Base-by-base conservation (phyloP, 2,797 vertebrate genomes). In the Esox lucius region DNA sequence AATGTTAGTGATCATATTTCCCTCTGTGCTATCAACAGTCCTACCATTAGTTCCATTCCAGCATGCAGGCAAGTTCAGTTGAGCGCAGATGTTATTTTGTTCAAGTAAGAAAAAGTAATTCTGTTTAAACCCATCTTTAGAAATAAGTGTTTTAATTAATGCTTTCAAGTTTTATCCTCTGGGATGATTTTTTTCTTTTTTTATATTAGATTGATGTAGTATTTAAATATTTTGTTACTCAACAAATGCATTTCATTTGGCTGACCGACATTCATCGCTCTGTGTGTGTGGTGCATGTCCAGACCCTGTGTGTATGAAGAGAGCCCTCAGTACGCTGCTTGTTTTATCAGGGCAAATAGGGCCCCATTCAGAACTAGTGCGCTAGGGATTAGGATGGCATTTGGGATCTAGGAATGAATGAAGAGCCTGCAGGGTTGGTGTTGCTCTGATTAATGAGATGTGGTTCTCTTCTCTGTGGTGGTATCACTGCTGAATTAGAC, bases 401-500 rank as follows among this genome's bases (percentile, higher is more conserved):
- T 26, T 26, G 3, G 56, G 56, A 61, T 6, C 19, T 83, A 85
- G 89, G 87, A 89, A 89, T 91, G 83, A 85, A 84, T 73, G 78
- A 75, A 9, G 42, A 75, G 83, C 46, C 82, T 82, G 73, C 70
- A 67, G 73, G 83, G 75, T 80, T 53, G 16, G 28, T 42, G 75
- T 75, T 77, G 74, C 26, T 59, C 79, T 91, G 91, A 90, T 91
- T 91, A 89, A 92, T 89, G 87, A 87, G 79, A 66, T 42, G 39
- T 11, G 33, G 65, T 77, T 7, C n/a, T 61, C 22, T 24, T 12
- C 53, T 59, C 53, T 59, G 7, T 59, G 8, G 9, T 24, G 53
- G 53, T 24, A 86, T 91, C 88, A 88, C 84, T 86, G 83, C 87
- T 86, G 88, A 90, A 90, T 91, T 83, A 87, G 88, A 77, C 84